Conservation (phyloP, 2,113 vertebrate species). For the Scolopax mira region DNA sequence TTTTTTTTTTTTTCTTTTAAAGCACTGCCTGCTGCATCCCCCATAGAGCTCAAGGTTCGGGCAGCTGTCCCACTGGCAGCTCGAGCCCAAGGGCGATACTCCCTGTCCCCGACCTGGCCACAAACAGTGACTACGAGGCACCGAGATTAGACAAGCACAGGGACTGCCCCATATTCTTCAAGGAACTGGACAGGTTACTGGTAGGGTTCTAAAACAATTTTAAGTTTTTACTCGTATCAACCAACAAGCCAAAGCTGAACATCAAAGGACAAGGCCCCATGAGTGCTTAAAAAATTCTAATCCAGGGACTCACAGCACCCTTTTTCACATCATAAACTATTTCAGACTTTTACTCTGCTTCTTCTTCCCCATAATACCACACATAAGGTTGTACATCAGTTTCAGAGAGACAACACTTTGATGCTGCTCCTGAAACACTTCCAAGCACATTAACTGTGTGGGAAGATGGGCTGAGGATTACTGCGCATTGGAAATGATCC, state of each 20-base stretch:
- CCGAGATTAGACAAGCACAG: neutral
- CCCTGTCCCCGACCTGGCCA: fast-evolving
- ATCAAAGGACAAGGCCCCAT: neutral
- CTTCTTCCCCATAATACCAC: fast-evolving
- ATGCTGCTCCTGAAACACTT: neutral
- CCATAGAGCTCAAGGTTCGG: neutral
- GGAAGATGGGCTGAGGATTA: neutral
- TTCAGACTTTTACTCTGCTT: fast-evolving
- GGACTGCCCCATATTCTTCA: fast-evolving
- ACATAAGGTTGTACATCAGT: fast-evolving
- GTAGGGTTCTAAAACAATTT: neutral
- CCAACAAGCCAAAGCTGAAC: neutral
- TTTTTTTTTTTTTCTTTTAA: too few relatives aligned
- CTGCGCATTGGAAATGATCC: neutral
- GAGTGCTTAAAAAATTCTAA: fast-evolving
- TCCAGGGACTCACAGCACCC: neutral
- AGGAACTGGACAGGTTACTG: neutral
- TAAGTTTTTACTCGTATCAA: neutral
- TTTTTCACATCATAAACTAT: neutral
- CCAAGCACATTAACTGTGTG: fast-evolving
- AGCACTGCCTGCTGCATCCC: neutral
- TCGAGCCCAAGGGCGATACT: neutral
- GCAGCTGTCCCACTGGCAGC: neutral
- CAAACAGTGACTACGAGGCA: neutral
- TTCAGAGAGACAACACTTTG: neutral